phyloP scores from a whole-genome alignment of 2,113 vertebrate genomes.

The Myxocyprinus asiaticus region DNA sequence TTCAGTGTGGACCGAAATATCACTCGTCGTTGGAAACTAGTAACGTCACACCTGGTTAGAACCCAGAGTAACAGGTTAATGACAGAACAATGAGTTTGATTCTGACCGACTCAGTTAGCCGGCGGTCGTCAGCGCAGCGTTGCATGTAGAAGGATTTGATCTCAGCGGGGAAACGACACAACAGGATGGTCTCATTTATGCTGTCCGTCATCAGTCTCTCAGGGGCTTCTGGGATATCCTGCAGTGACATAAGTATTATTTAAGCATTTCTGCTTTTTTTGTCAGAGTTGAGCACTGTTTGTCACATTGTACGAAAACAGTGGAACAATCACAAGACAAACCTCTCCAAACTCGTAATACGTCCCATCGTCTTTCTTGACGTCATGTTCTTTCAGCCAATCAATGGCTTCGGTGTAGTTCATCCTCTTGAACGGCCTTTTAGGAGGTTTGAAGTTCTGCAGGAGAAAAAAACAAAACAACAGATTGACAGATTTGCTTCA shows the following conservation, averaged over 20 bases:
- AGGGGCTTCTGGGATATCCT: conserved; percentile 97
- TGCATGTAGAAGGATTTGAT: conserved; percentile 99
- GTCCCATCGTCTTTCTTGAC: conserved; percentile 92
- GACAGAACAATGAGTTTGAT: not conserved
- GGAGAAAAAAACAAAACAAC: not conserved
- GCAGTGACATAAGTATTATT: not conserved
- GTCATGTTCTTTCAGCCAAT: conserved; percentile 87
- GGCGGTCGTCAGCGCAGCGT: conserved; percentile 84
- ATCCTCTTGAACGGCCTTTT: conserved; percentile 90
- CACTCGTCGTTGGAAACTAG: too few relatives aligned
- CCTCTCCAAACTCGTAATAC: conserved; percentile 95
- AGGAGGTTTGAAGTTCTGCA: conserved; percentile 84
- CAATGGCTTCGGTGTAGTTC: conserved; percentile 89
- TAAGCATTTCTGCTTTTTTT: too few relatives aligned
- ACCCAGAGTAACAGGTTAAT: not conserved
- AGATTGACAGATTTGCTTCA: too few relatives aligned
- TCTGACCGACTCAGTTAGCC: conserved; percentile 94
- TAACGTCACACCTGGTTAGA: too few relatives aligned
- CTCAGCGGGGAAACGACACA: conserved; percentile 92
- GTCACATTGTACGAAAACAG: not conserved
- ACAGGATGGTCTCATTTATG: conserved; percentile 92
- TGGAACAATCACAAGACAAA: conserved; percentile 50
- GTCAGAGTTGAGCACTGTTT: too few relatives aligned
- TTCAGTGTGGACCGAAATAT: too few relatives aligned
- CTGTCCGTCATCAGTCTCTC: conserved; percentile 95